Base-by-base conservation (phyloP, 1,140 invertebrate species). In the Rhopalosiphum padi region DNA sequence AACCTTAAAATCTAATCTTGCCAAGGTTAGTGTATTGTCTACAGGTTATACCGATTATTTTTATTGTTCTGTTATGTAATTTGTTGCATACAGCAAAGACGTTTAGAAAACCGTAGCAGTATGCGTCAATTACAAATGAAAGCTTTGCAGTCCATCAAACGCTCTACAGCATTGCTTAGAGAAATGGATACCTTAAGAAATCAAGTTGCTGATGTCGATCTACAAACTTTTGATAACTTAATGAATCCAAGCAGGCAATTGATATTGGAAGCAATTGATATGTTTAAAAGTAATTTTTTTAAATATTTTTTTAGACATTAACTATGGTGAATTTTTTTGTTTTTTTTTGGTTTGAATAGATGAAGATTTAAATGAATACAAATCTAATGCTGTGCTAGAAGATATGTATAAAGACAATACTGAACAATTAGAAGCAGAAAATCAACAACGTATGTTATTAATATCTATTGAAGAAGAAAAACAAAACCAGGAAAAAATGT, bases 181-280 rank as follows among this genome's bases (percentile, higher is more conserved):
- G 91, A 93, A 51, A 93, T 93, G 91, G 91, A 93, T 22, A 86
- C 91, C 25, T 93, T 93, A 51, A 82, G 91, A 41, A 93, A 85
- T 51, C 91, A 93, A 55, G 91, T 93, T 2, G 82, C 82, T 41
- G 91, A 86, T 30, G n/a, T 83, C 0, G 91, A 93, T 93, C 35
- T 93, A 22, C 46, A 93, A 53, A 22, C 82, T 0, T 93, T 93
- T 86, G 91, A 93, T 22, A n/a, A 55, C 25, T n/a, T 1, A 18
- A 86, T 93, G 91, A 86, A 46, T 55, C 82, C 82, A 53, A 93
- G 82, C 48, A 93, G 37, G 43, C 91, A 51, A 30, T 37, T 41
- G 15, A 30, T 93, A 25, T 93, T 86, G 37, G 91, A 85, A 22
- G 91, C 91, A 30, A 93, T 93, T 22, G 77, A 93, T 37, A 85